Evolutionary conservation across 30 jellyfish, hydroid and myxozoan genomes (phyloP).

Genomic region (Clytia hemisphaerica): DNA sequence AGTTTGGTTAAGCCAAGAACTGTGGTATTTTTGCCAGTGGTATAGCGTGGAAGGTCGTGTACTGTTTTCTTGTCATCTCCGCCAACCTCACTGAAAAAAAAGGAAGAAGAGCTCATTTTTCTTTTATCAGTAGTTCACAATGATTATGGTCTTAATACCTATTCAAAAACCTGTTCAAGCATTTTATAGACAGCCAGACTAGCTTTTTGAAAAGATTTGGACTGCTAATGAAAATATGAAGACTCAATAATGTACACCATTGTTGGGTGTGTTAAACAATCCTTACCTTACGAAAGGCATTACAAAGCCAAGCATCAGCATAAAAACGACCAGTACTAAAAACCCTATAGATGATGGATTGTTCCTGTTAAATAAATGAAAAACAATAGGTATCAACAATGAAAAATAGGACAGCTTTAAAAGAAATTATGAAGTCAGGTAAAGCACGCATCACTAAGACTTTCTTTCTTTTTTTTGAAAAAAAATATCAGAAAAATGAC

Average conservation of each 20-base stretch:
- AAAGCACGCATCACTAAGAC: too few species aligned
- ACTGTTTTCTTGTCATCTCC: conserved; percentile 15
- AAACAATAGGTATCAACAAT: neutral
- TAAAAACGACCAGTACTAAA: conserved; percentile 35
- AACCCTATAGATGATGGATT: conserved; percentile 53
- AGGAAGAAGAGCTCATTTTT: neutral
- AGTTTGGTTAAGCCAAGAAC: conserved; percentile 72
- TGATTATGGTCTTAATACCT: too few species aligned
- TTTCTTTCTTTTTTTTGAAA: neutral
- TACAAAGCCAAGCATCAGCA: conserved; percentile 44
- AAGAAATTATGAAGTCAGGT: too few species aligned
- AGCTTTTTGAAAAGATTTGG: too few species aligned
- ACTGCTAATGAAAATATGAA: neutral
- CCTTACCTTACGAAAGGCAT: conserved; percentile 71
- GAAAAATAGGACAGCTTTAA: too few species aligned
- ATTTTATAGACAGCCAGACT: neutral
- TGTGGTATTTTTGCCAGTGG: conserved; percentile 12
- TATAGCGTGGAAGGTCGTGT: conserved; percentile 14
- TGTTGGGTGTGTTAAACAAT: neutral
- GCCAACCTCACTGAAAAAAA: conserved; percentile 14
- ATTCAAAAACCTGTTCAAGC: neutral
- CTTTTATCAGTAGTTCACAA: too few species aligned
- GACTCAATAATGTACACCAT: neutral
- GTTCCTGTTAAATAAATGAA: conserved; percentile 37
- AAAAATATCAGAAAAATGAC: conserved; percentile 3